Evolutionary conservation across 2,113 vertebrate genomes (phyloP).

Genomic region (Oreotrochilus melanogaster): DNA sequence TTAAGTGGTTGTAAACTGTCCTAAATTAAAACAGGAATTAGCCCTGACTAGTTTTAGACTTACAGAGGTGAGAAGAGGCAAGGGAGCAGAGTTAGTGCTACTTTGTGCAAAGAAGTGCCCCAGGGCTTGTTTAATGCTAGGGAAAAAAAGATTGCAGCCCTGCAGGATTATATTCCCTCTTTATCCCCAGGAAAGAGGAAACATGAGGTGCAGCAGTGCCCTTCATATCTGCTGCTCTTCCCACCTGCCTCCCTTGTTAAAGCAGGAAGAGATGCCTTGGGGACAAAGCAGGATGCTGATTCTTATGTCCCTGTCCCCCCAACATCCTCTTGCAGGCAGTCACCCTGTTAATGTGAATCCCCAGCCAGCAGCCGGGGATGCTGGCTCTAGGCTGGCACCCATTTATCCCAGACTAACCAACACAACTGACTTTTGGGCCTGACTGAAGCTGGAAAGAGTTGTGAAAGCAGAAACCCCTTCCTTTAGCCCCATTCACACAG

Average conservation of each 20-base stretch:
- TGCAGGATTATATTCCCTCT: neutral
- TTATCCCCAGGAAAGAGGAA: neutral
- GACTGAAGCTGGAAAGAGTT: neutral
- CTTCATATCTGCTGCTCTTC: neutral
- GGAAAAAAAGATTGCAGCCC: neutral
- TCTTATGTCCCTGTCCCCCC: rapidly evolving
- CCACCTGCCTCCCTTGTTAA: neutral
- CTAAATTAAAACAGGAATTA: conserved; percentile 55
- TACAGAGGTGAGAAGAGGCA: neutral
- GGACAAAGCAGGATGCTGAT: neutral
- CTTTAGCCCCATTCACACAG: neutral
- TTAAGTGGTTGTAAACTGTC: conserved; percentile 30
- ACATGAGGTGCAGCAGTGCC: rapidly evolving
- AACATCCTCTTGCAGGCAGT: neutral
- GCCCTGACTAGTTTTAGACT: neutral
- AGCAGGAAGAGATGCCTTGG: neutral
- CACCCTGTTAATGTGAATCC: neutral
- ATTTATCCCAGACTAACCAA: neutral
- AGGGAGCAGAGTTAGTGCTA: neutral
- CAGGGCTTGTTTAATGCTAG: neutral
- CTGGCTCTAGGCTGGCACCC: neutral
- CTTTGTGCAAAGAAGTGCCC: neutral
- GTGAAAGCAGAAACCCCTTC: neutral
- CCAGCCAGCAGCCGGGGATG: rapidly evolving
- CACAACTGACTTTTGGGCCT: neutral